phyloP scores from a whole-genome alignment of 2,113 vertebrate genomes.

The Anseranas semipalmata region DNA sequence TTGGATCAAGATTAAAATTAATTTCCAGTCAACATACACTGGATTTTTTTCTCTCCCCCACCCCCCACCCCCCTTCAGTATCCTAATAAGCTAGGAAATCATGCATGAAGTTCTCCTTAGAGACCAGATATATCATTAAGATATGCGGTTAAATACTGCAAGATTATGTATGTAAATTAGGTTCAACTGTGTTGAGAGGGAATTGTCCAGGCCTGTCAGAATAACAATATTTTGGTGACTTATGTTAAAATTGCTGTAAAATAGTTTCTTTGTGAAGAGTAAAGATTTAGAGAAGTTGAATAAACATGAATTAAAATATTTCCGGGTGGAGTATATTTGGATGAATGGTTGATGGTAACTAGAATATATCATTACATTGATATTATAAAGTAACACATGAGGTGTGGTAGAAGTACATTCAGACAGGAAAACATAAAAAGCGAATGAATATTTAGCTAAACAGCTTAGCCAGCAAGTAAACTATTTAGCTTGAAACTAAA shows the following conservation, averaged over 20 bases:
- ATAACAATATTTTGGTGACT: neutral
- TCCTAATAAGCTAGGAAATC: neutral
- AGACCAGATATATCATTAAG: neutral
- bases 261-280: neutral
- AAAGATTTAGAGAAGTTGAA: neutral
- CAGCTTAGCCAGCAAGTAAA: neutral
- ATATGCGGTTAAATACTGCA: neutral
- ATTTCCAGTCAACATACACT: neutral
- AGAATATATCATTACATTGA: neutral
- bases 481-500: neutral
- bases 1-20: neutral
- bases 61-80: neutral
- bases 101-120: neutral
- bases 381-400: neutral
- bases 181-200: neutral
- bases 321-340: neutral
- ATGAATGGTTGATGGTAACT: neutral
- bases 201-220: neutral
- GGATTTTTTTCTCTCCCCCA: neutral
- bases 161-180: neutral
- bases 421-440: neutral
- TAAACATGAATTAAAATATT: neutral
- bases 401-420: neutral
- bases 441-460: neutral
- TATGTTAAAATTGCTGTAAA: neutral